Evolutionary conservation across 2,113 vertebrate species (phyloP).

Genomic region (Nycticebus coucang): DNA sequence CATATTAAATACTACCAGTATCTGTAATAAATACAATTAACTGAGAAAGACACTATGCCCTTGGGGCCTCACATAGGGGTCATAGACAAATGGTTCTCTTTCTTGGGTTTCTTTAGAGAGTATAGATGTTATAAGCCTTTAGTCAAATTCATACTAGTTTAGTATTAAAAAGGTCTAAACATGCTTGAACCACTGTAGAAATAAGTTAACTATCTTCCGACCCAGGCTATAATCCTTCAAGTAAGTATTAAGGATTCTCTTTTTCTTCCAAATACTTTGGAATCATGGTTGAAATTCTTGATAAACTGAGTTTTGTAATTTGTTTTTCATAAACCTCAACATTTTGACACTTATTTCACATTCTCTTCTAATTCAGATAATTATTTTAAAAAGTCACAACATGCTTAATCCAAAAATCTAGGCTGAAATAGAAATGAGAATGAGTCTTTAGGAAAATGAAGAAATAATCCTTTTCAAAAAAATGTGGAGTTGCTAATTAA

Average conservation of each 20-base stretch:
- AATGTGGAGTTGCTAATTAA: slow-evolving; percentile 9
- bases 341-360: background rate
- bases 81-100: background rate
- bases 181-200: background rate
- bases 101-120: background rate
- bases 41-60: background rate
- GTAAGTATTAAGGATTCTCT: background rate
- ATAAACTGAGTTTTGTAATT: background rate
- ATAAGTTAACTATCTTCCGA: background rate
- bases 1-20: background rate
- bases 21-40: background rate
- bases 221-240: background rate
- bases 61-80: background rate
- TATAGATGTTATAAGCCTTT: background rate
- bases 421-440: slow-evolving; percentile 12
- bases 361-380: background rate
- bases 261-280: background rate
- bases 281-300: background rate
- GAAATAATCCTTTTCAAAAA: background rate
- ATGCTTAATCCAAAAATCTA: background rate
- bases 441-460: slow-evolving; percentile 16
- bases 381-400: slow-evolving; percentile 34
- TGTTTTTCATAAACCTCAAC: slow-evolving; percentile 18
- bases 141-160: background rate
- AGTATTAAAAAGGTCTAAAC: background rate